Base-by-base conservation (phyloP, 2,113 vertebrate genomes). In the Anhinga rufa region DNA sequence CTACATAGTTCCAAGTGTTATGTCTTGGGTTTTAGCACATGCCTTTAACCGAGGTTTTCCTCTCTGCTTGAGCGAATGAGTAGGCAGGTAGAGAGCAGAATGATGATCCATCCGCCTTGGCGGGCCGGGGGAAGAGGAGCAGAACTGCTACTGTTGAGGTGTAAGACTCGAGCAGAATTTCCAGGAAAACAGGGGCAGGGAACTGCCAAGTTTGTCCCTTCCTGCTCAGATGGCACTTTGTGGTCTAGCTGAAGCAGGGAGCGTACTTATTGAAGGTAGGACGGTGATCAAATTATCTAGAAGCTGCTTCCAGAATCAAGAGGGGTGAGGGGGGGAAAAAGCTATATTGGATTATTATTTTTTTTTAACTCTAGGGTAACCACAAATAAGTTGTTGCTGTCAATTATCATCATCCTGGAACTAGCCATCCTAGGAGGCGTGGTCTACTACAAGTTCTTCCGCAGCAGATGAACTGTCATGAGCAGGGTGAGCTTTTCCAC, bases 381-480 rank as follows among this genome's bases (percentile, higher is more conserved):
- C 97, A 99, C 99, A 6, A 99, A 99, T 96, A 99, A 99, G 97
- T 95, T 99, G 95, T 97, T 99, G 48, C 98, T 99, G 70, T 98
- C 95, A 15, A 93, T 99, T 44, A 98, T 99, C 97, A 99, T 99
- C 96, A 51, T 99, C 70, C 98, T 99, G 98, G 99, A 99, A 93
- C 22, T 99, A 46, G 98, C 95, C 93, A 99, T 99, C 95, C 98
- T 99, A 58, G 99, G 98, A n/a, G 99, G 98, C 8, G 97, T 99
- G 69, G 95, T 99, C 70, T 99, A 99, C 97, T 98, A 99, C 84
- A 99, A 99, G 96, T 99, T 99, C 98, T 99, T 99, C 85, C 97
- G 93, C 36, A 96, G 94, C 82, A 95, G 40, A 32, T 98, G 96
- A 98, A 65, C 46, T 60, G 89, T 66, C 40, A 10, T 40, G 62